Conservation (phyloP, 2,888 invertebrate species). For the Schrankia costaestrigalis region DNA sequence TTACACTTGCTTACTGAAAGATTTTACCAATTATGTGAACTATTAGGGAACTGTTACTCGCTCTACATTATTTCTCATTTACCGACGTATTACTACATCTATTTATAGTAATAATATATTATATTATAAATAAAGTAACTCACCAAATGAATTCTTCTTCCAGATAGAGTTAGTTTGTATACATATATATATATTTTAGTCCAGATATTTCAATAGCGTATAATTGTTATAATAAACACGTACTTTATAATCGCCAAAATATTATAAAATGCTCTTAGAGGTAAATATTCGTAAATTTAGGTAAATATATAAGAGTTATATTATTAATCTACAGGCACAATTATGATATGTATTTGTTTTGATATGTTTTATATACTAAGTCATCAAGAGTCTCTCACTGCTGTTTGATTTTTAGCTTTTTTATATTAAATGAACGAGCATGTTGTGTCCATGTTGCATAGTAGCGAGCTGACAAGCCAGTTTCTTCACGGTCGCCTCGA, state of each 20-base stretch:
- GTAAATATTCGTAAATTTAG: constrained; percentile 34
- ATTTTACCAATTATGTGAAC: no score
- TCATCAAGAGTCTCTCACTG: constrained; percentile 33
- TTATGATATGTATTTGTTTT: constrained; percentile 73
- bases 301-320: constrained; percentile 42
- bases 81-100: background rate
- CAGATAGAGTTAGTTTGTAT: constrained; percentile 27
- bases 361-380: constrained; percentile 50
- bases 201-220: constrained; percentile 17
- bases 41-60: no score
- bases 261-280: constrained; percentile 34
- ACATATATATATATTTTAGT: constrained; percentile 20
- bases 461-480: constrained; percentile 17
- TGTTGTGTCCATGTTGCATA: constrained; percentile 22
- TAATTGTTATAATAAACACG: constrained; percentile 19
- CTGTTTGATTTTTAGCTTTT: constrained; percentile 30
- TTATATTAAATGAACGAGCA: constrained; percentile 23
- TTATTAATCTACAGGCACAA: constrained; percentile 68
- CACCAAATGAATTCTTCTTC: constrained; percentile 29
- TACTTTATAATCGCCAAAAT: constrained; percentile 31
- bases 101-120: background rate
- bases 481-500: constrained; percentile 21
- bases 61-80: no score
- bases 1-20: no score
- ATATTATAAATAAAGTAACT: constrained; percentile 15